phyloP scores from a whole-genome alignment of 2,797 vertebrate genomes.

The Hemitrygon akajei region DNA sequence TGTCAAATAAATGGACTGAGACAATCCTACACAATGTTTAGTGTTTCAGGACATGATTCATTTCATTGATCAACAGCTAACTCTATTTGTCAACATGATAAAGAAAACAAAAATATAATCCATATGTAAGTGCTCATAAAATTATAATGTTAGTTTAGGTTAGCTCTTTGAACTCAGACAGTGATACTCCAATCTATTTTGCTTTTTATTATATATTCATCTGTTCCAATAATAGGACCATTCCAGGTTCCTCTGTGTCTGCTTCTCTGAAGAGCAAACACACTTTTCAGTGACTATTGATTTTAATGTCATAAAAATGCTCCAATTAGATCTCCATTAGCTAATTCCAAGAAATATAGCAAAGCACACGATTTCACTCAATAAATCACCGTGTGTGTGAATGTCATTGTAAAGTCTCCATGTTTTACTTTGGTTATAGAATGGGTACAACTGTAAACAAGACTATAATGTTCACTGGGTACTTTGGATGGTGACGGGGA shows the following conservation, averaged over 20 bases:
- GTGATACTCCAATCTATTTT: slow-evolving; percentile 9
- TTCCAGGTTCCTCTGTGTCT: slow-evolving; percentile 39
- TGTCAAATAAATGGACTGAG: background rate
- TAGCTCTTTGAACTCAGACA: background rate
- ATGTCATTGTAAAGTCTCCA: background rate
- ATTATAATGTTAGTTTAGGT: slow-evolving; percentile 27
- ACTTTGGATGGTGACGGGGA: too few relatives aligned
- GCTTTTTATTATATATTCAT: slow-evolving; percentile 20
- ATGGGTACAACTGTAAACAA: too few relatives aligned
- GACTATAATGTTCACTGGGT: too few relatives aligned
- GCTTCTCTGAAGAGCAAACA: slow-evolving; percentile 32
- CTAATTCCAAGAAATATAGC: slow-evolving; percentile 32
- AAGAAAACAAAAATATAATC: slow-evolving; percentile 27
- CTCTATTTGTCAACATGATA: background rate
- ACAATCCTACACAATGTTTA: background rate
- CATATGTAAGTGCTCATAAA: slow-evolving; percentile 28
- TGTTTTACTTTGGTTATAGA: background rate
- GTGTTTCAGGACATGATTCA: background rate
- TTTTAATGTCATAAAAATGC: slow-evolving; percentile 31
- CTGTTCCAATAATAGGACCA: background rate
- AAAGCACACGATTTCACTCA: slow-evolving; percentile 19
- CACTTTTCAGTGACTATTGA: slow-evolving; percentile 41
- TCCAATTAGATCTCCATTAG: slow-evolving; percentile 39
- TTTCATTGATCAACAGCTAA: background rate
- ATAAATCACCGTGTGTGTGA: background rate